phyloP scores from a whole-genome alignment of 2,888 invertebrate species.

The Xanthostigma xanthostigma region DNA sequence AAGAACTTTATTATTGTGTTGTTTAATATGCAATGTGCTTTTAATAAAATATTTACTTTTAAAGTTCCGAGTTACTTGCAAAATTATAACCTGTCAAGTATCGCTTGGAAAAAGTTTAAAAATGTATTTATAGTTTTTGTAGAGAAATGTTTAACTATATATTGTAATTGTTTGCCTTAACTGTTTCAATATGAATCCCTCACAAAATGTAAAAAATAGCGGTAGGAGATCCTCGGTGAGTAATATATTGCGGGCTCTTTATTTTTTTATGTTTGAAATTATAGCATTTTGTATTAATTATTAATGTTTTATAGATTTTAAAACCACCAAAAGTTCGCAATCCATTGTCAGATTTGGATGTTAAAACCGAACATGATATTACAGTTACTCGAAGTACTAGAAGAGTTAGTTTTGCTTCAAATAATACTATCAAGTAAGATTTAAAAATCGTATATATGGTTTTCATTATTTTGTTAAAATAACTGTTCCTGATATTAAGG shows the following conservation, averaged over 20 bases:
- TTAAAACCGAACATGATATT: constrained; percentile 13
- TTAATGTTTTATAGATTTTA: constrained; percentile 13
- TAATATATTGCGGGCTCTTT: background rate
- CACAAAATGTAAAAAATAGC: background rate
- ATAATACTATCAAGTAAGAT: constrained; percentile 20
- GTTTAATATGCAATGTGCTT: no score
- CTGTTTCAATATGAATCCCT: no score
- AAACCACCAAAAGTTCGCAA: constrained; percentile 16
- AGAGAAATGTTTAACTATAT: no score
- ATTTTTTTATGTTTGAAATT: background rate
- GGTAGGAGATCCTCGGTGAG: background rate
- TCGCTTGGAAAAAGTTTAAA: no score
- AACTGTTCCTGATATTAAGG: no score
- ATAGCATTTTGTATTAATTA: background rate
- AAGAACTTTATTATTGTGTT: no score
- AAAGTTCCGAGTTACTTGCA: no score
- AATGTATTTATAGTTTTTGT: no score
- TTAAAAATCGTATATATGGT: background rate
- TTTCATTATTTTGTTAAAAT: background rate
- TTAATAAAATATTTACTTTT: no score
- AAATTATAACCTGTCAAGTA: no score
- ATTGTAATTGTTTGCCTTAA: no score
- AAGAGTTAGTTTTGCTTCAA: constrained; percentile 23
- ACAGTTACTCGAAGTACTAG: constrained; percentile 10
- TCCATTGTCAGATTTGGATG: constrained; percentile 15